phyloP scores from a whole-genome alignment of 1,140 invertebrate genomes.

The Globodera ellingtonae region DNA sequence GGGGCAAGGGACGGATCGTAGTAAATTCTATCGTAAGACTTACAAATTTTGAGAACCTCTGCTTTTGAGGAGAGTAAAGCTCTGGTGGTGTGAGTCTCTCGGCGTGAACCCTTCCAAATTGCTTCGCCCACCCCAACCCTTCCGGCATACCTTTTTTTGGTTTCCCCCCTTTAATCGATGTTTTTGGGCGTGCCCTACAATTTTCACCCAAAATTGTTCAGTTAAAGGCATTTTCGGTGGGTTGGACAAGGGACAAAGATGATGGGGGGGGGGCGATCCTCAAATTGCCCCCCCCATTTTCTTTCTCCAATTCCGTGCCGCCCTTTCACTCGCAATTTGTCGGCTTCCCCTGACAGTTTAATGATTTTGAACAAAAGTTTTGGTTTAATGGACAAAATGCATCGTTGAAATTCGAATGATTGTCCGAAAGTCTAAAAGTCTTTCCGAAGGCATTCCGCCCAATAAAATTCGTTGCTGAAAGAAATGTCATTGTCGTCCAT shows the following conservation, averaged over 20 bases:
- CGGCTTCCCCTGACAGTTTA: neutral
- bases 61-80: neutral
- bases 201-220: constrained; percentile 1
- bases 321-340: no score
- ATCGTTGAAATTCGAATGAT: neutral
- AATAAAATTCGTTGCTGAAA: neutral
- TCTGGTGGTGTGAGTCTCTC: neutral
- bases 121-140: no score
- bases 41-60: neutral
- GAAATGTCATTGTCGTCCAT: neutral
- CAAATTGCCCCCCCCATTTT: neutral
- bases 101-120: neutral
- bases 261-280: neutral
- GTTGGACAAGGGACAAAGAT: neutral
- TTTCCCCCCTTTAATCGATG: neutral
- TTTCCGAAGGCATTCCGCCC: neutral
- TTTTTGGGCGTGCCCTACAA: neutral
- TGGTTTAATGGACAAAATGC: neutral
- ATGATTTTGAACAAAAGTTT: neutral
- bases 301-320: neutral
- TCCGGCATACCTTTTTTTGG: neutral
- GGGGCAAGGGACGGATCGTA: no score
- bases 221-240: constrained; percentile 7
- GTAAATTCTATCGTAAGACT: no score
- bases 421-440: neutral